Conservation (phyloP, 2,797 vertebrate species). For the Tamandua tetradactyla region DNA sequence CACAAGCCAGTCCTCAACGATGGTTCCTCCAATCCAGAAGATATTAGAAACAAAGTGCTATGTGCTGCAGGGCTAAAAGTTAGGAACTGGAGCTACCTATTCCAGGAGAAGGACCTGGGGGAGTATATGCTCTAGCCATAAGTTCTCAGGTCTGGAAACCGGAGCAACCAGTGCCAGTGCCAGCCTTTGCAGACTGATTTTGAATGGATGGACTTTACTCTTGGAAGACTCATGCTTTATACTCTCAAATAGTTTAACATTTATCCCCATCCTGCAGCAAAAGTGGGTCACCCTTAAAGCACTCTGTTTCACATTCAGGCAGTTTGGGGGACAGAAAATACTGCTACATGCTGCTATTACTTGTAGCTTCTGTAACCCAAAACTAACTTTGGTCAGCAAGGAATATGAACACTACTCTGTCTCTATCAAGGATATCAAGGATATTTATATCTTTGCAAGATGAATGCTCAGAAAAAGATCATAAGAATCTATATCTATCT, state of each 20-base stretch:
- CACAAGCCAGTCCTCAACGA: background rate
- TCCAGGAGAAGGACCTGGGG: background rate
- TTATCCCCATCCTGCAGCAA: background rate
- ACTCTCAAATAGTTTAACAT: background rate
- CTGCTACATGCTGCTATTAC: background rate
- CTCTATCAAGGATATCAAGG: too few relatives aligned
- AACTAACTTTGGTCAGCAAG: background rate
- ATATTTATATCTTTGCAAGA: background rate
- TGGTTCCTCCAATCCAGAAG: background rate
- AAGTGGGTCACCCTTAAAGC: background rate
- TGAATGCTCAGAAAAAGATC: background rate
- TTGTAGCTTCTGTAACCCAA: background rate
- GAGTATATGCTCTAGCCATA: background rate
- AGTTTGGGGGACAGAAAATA: background rate
- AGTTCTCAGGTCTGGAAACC: background rate
- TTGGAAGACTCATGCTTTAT: background rate
- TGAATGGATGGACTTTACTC: background rate
- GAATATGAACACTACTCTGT: background rate
- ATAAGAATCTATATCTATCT: too few relatives aligned
- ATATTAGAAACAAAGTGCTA: background rate
- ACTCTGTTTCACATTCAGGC: background rate
- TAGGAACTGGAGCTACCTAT: background rate
- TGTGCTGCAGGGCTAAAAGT: background rate
- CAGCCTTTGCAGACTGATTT: background rate
- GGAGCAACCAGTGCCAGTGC: background rate